Evolutionary conservation across 2,113 vertebrate genomes (phyloP), one percentile per base, ranked within the genome.

Genomic region (Chlamydotis undulata): DNA sequence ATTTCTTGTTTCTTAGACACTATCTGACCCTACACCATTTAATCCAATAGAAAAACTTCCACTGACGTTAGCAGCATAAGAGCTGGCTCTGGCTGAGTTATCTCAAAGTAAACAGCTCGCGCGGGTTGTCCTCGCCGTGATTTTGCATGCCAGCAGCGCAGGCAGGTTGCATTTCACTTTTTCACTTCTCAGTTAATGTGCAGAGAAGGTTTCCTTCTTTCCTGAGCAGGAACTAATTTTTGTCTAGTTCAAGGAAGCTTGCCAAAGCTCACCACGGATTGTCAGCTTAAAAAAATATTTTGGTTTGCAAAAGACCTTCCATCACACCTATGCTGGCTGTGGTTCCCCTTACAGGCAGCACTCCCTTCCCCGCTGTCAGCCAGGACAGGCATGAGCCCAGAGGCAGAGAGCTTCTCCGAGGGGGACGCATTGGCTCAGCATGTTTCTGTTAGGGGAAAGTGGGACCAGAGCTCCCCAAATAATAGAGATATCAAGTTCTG

Each of bases 401-500:
- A 59, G 52, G 17, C 55, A 29, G n/a, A 76, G 45, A 63, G 14
- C 10, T 82, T 82, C 69, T 75, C 87, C 9, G 1, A 87, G 80
- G 64, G 88, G 29, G 53, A 84, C 1, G 9, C 47, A 41, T 77
- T 2, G 2, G 37, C 87, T 94, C 64, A 90, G 83, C 7, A 4
- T 7, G 25, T 87, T 91, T 89, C 84, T 29, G 35, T 47, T 76
- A 61, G n/a, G 45, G 78, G 35, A 93, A 93, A 94, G 39, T 1
- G 9, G 70, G 93, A 80, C 87, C 4, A 0, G 75, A 82, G 92
- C n/a, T 95, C 74, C 94, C 39, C 78, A 45, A 89, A 91, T 94
- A 94, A 97, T 89, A 93, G 81, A 95, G 95, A 96, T 92, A 89
- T 94, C 91, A 87, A 77, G 50, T 96, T 96, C 41, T 83, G 57